Conservation (phyloP, 2,888 invertebrate genomes). For the Agrochola circellaris region DNA sequence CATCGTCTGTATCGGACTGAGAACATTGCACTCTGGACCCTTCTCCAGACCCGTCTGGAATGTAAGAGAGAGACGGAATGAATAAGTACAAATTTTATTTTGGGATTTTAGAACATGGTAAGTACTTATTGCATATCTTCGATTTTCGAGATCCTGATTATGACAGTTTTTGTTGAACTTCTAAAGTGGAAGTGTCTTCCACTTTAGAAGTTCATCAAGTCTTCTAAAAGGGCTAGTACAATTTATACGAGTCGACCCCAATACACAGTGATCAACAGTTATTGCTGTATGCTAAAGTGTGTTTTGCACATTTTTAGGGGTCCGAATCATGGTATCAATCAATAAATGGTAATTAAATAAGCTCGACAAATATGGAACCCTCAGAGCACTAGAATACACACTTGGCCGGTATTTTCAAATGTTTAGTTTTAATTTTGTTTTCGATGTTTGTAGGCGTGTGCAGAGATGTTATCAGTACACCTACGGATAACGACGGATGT, state of each 20-base stretch:
- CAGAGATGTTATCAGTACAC: slow-evolving; percentile 10
- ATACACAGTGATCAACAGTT: no score
- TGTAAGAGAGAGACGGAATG: not conserved
- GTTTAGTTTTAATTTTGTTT: not conserved
- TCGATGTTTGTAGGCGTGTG: no score
- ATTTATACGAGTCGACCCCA: not conserved
- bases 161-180: not conserved
- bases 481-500: slow-evolving; percentile 1
- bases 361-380: not conserved
- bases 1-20: slow-evolving; percentile 93
- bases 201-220: no score
- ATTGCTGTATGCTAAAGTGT: not conserved
- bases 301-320: no score
- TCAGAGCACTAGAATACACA: not conserved
- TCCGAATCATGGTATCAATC: no score
- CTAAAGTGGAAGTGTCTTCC: not conserved
- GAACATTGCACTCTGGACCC: slow-evolving; percentile 88
- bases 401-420: not conserved
- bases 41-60: slow-evolving; percentile 90
- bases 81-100: not conserved
- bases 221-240: no score
- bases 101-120: not conserved
- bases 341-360: not conserved
- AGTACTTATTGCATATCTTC: no score
- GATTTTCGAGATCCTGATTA: not conserved